Percentiles rank a stretch among this genome's conserved stretches.
phyloP scores from a whole-genome alignment of 2,888 invertebrate species.

The Deilephila elpenor region DNA sequence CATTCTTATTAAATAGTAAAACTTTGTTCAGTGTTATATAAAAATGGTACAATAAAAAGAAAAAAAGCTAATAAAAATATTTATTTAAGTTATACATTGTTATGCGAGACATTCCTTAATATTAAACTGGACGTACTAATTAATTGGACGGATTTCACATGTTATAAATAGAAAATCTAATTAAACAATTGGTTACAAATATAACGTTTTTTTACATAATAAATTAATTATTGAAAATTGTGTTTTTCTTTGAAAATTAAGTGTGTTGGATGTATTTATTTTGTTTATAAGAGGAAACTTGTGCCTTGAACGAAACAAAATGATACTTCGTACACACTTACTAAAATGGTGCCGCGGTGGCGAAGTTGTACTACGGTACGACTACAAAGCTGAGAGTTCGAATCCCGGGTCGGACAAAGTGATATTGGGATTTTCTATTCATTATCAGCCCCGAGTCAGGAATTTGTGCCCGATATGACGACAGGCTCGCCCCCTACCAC shows the following conservation, averaged over 20 bases:
- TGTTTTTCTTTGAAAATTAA: not conserved
- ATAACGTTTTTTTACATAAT: conserved; percentile 17
- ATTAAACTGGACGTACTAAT: not conserved
- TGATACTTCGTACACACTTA: no score
- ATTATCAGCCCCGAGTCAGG: no score
- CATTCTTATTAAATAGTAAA: not conserved
- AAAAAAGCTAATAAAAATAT: not conserved
- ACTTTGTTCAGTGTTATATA: not conserved
- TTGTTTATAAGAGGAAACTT: no score
- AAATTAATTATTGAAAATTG: not conserved
- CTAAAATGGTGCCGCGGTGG: no score
- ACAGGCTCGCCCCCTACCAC: no score
- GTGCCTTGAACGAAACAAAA: no score
- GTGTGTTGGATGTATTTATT: no score
- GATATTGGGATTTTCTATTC: no score
- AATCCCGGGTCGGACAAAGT: no score
- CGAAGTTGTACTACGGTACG: no score
- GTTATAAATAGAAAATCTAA: not conserved
- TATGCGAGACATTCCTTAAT: conserved; percentile 26
- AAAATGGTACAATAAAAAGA: not conserved
- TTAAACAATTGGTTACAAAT: not conserved
- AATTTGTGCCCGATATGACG: no score
- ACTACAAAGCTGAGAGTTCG: no score
- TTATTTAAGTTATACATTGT: conserved; percentile 20
- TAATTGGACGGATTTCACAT: conserved; percentile 12